Evolutionary conservation across 2,797 vertebrate species (phyloP).

Genomic region (Arremon brunneinucha): DNA sequence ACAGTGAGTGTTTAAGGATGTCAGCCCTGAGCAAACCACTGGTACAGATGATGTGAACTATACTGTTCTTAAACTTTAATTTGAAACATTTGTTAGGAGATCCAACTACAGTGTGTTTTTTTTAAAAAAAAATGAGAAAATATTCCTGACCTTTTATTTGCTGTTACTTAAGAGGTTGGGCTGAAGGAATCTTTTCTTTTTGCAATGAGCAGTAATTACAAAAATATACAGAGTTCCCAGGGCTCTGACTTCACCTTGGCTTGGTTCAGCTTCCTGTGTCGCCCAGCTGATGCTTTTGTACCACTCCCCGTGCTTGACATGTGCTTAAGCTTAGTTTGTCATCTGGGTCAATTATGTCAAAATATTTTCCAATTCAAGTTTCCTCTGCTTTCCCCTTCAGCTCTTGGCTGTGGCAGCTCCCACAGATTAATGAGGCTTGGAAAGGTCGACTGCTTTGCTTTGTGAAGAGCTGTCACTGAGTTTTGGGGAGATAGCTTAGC

Average conservation of each 20-base stretch:
- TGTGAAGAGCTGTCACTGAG: slow-evolving; percentile 27
- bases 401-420: slow-evolving; percentile 58
- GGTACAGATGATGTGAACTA: not conserved
- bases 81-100: not conserved
- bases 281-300: slow-evolving; percentile 19
- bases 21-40: not conserved
- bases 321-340: slow-evolving; percentile 78
- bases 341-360: slow-evolving; percentile 79
- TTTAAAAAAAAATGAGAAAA: not conserved
- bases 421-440: slow-evolving; percentile 73
- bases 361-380: slow-evolving; percentile 72
- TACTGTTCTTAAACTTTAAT: not conserved
- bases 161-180: not conserved
- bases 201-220: slow-evolving; percentile 50
- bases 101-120: not conserved
- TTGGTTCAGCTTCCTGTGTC: slow-evolving; percentile 24
- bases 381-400: slow-evolving; percentile 62
- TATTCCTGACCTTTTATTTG: not conserved
- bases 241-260: slow-evolving; percentile 52
- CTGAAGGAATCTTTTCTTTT: not conserved
- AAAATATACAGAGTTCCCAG: slow-evolving; percentile 31
- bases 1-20: not conserved
- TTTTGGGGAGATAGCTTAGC: slow-evolving; percentile 18
- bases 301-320: slow-evolving; percentile 66
- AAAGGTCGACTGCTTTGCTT: slow-evolving; percentile 60